phyloP scores from a whole-genome alignment of 2,113 vertebrate species.

The Carettochelys insculpta region DNA sequence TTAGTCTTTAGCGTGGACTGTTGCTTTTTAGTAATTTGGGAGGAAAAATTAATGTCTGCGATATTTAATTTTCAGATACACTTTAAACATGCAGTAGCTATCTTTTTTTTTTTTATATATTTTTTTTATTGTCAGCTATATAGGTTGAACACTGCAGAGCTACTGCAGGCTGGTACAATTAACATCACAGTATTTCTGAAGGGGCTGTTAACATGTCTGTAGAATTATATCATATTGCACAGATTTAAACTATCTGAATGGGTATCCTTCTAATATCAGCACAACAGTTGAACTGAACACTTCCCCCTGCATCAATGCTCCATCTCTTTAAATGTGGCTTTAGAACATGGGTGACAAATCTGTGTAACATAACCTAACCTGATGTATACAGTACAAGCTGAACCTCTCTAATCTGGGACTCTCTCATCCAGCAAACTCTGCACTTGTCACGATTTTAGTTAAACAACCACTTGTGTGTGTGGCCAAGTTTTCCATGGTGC shows the following conservation, averaged over 20 bases:
- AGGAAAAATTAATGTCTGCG: conserved; percentile 65
- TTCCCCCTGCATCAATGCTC: neutral
- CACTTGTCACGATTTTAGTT: too few species aligned
- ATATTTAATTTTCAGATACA: conserved; percentile 54
- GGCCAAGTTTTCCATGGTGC: too few species aligned
- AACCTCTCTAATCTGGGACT: too few species aligned
- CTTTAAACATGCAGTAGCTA: conserved; percentile 24
- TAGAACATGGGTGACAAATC: conserved; percentile 41
- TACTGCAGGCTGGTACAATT: neutral
- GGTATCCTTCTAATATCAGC: neutral
- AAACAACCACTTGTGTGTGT: too few species aligned
- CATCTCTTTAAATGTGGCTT: conserved; percentile 23
- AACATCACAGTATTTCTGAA: conserved; percentile 41
- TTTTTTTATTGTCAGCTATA: conserved; percentile 44
- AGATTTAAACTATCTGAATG: conserved; percentile 27
- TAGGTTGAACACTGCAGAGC: conserved; percentile 7
- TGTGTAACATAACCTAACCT: conserved; percentile 16
- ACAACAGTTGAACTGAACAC: neutral
- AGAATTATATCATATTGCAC: conserved; percentile 5
- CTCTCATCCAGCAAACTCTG: too few species aligned
- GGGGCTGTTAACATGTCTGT: conserved; percentile 8
- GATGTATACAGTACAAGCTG: conserved; percentile 13
- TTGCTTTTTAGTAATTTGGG: conserved; percentile 75
- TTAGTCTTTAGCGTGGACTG: conserved; percentile 75
- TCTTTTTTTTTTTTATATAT: conserved; percentile 27